phyloP scores from a whole-genome alignment of 2,888 invertebrate species.

The Amphipoea lucens region DNA sequence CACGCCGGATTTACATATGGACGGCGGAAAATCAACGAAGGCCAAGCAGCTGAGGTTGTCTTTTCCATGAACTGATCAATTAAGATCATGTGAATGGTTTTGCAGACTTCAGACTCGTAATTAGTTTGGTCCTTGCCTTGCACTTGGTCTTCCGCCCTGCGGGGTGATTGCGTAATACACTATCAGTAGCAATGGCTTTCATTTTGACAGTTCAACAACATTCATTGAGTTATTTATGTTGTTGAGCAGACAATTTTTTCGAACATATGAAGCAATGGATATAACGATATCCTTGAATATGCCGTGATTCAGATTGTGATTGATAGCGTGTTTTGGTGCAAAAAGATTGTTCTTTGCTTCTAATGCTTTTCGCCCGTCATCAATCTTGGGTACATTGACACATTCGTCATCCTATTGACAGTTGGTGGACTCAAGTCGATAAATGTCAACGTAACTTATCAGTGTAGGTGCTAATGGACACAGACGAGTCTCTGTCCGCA shows the following conservation, averaged over 20 bases:
- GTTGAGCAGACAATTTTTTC: too few species aligned
- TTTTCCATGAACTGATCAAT: constrained; percentile 69
- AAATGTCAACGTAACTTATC: constrained; percentile 77
- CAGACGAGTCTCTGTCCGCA: constrained; percentile 76
- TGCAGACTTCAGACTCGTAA: constrained; percentile 43
- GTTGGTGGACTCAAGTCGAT: constrained; percentile 66
- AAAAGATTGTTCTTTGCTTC: neutral
- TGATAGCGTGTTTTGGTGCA: neutral
- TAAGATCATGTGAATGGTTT: constrained; percentile 17
- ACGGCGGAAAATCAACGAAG: constrained; percentile 75
- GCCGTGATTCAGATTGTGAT: too few species aligned
- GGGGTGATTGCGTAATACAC: too few species aligned
- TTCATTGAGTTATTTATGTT: too few species aligned
- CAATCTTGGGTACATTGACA: constrained; percentile 44
- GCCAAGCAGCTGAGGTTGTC: constrained; percentile 63
- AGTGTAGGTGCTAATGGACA: constrained; percentile 84
- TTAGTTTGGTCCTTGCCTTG: constrained; percentile 28
- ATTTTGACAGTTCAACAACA: too few species aligned
- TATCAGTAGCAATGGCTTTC: too few species aligned
- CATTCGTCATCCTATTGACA: constrained; percentile 75
- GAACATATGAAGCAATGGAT: too few species aligned
- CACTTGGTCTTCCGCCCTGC: neutral
- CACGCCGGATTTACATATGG: constrained; percentile 80
- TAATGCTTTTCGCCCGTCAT: constrained; percentile 11
- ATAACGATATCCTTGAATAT: too few species aligned